A percentile compares a stretch with the other conserved stretches of the same genome.
Evolutionary conservation across 2,888 invertebrate species (phyloP).

Genomic region (Lochmaea capreae): DNA sequence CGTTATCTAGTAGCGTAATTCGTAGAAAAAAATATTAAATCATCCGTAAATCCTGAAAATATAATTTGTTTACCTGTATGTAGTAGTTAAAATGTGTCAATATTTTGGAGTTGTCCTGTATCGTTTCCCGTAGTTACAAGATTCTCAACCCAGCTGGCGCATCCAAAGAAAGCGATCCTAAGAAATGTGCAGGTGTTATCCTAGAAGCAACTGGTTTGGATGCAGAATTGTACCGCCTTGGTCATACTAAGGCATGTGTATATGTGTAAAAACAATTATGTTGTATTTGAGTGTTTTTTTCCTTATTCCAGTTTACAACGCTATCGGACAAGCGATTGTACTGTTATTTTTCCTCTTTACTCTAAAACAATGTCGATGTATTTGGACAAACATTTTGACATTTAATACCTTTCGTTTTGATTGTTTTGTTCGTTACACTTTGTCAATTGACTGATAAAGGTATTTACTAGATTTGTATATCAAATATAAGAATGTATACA

Average conservation of each 20-base stretch:
- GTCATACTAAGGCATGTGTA: slow-evolving; percentile 96
- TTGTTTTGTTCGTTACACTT: slow-evolving; percentile 3
- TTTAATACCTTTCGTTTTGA: slow-evolving; percentile 1
- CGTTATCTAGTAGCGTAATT: background rate
- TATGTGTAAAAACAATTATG: slow-evolving; percentile 8
- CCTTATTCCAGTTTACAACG: slow-evolving; percentile 15
- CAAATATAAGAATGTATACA: too few species aligned
- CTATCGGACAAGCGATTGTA: slow-evolving; percentile 28
- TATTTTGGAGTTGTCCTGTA: slow-evolving; percentile 20
- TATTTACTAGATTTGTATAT: slow-evolving; percentile 3
- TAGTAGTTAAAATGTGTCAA: slow-evolving; percentile 1
- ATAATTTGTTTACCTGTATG: background rate
- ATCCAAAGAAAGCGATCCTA: slow-evolving; percentile 79
- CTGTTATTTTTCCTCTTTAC: too few species aligned
- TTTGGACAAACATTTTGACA: slow-evolving; percentile 21
- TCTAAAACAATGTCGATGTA: too few species aligned
- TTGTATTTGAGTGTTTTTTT: slow-evolving; percentile 1
- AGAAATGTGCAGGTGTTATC: slow-evolving; percentile 86
- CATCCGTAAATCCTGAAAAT: background rate
- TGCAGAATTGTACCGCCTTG: slow-evolving; percentile 93
- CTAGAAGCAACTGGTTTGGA: slow-evolving; percentile 87
- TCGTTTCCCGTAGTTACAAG: slow-evolving; percentile 84
- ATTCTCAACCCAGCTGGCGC: slow-evolving; percentile 95
- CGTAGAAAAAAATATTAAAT: background rate
- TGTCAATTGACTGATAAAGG: slow-evolving; percentile 32